Conservation (phyloP, 2,113 vertebrate genomes). For the Perca fluviatilis region DNA sequence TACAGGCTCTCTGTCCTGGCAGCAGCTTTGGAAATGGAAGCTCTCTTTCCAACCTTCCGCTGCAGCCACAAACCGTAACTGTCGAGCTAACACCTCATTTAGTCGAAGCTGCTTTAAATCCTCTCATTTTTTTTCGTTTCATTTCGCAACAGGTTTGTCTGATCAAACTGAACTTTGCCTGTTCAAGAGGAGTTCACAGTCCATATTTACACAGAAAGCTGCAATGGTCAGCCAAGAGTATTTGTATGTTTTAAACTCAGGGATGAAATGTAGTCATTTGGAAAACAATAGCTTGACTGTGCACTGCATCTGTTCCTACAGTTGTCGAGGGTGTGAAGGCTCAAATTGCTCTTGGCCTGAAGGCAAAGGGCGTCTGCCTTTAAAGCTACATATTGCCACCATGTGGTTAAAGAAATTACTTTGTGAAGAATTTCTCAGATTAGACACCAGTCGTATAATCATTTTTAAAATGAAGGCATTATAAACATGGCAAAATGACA, state of each 20-base stretch:
- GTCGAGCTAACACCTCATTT: slow-evolving; percentile 40
- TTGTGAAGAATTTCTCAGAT: background rate
- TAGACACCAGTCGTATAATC: background rate
- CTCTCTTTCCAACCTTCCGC: slow-evolving; percentile 27
- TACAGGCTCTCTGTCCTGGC: slow-evolving; percentile 29
- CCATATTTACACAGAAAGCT: slow-evolving; percentile 32
- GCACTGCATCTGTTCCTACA: slow-evolving; percentile 24
- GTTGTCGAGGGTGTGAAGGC: slow-evolving; percentile 28
- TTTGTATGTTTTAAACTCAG: slow-evolving; percentile 1
- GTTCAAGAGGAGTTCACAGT: slow-evolving; percentile 25
- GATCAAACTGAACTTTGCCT: slow-evolving; percentile 50
- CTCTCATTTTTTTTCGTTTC: background rate
- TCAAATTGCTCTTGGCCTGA: slow-evolving; percentile 5
- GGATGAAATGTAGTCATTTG: background rate
- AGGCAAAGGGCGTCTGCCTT: background rate
- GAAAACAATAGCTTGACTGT: slow-evolving; percentile 37
- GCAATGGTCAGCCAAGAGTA: background rate
- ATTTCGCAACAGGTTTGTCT: slow-evolving; percentile 37
- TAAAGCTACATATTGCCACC: slow-evolving; percentile 50
- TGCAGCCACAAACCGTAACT: slow-evolving; percentile 40
- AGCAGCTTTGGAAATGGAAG: slow-evolving; percentile 50
- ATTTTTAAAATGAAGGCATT: background rate
- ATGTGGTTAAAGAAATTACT: slow-evolving; percentile 47
- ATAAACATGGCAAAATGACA: background rate
- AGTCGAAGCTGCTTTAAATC: slow-evolving; percentile 1